Conservation (phyloP, 2,113 vertebrate genomes). For the Planiliza haematocheilus region DNA sequence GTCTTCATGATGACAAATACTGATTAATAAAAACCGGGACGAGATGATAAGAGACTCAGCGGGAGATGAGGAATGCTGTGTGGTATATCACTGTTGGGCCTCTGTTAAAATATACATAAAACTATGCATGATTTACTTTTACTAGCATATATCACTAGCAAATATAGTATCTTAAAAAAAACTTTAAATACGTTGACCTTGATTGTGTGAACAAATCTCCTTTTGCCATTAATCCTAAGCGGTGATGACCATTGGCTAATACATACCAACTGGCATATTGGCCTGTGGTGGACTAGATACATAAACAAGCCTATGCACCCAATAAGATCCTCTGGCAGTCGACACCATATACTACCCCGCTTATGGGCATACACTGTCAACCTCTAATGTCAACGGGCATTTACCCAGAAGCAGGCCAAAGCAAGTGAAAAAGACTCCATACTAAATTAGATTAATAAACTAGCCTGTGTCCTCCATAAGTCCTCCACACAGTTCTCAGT, state of each 20-base stretch:
- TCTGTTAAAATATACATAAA: background rate
- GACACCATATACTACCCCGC: constrained; percentile 41
- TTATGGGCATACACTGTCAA: constrained; percentile 47
- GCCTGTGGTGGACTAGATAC: constrained; percentile 39
- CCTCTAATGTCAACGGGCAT: constrained; percentile 54
- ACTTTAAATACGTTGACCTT: constrained; percentile 19
- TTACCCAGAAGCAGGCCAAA: constrained; percentile 49
- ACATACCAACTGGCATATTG: constrained; percentile 45
- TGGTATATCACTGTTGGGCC: too few relatives aligned
- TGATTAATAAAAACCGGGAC: background rate
- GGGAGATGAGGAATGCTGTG: background rate
- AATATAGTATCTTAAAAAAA: too few relatives aligned
- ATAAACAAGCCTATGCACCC: constrained; percentile 52
- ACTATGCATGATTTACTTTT: constrained; percentile 5
- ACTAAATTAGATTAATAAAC: constrained; percentile 47
- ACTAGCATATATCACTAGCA: background rate
- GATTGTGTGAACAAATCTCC: constrained; percentile 47
- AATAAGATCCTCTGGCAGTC: constrained; percentile 50
- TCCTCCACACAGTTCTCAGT: constrained; percentile 36
- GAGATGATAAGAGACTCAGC: background rate
- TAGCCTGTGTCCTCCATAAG: constrained; percentile 45
- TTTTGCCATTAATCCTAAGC: constrained; percentile 17
- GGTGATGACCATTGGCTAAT: constrained; percentile 29
- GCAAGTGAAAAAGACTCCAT: constrained; percentile 21
- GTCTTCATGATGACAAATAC: constrained; percentile 2